Evolutionary conservation across 1,140 invertebrate species (phyloP), one percentile per base, ranked within the genome.

Genomic region (Drosophila parabipectinata): DNA sequence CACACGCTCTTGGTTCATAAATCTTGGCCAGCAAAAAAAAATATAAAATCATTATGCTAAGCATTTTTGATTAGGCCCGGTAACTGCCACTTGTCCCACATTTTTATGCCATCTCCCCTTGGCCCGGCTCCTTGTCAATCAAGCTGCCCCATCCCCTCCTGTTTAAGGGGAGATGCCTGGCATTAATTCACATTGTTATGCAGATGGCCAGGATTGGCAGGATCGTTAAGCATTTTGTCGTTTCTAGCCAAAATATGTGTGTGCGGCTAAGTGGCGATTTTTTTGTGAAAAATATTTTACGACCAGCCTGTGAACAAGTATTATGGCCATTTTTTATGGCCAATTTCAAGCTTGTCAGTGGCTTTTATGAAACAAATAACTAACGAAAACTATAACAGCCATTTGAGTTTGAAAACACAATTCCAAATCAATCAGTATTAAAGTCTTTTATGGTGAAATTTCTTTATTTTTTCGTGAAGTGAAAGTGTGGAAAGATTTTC

Each of bases 111-210:
- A 59, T 14, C 69, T 62, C 56, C 44, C n/a, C 18, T 12, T 3
- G 4, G 9, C 14, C n/a, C 41, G 7, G n/a, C 18, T 12, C 21
- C 71, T 41, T 64, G 72, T 58, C 71, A 74, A 74, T 74, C 72
- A 74, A 74, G 73, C 72, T 74, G 53, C 26, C 21, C 21, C 3
- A 3, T 15, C 51, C 12, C 51, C 59, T 10, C 34, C 34, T 2
- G 12, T 37, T 37, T 10, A 10, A 3, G 34, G 34, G 34, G 10
- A 12, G 34, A 37, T 44, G 9, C 37, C 58, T 52, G 39, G 51
- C 73, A 63, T 73, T 51, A 73, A 63, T 73, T 73, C 71, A 44
- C 51, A 73, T 73, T 73, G 71, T 56, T 62, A 73, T 73, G 71
- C 69, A 73, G 50, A 73, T 73, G 54, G 32, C 45, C 34, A 9